These are phyloP conservation scores for Mastigias papua DNA, from an alignment of 30 jellyfish, hydroid and myxozoan genomes.

Conservation along the genomic window DNA sequence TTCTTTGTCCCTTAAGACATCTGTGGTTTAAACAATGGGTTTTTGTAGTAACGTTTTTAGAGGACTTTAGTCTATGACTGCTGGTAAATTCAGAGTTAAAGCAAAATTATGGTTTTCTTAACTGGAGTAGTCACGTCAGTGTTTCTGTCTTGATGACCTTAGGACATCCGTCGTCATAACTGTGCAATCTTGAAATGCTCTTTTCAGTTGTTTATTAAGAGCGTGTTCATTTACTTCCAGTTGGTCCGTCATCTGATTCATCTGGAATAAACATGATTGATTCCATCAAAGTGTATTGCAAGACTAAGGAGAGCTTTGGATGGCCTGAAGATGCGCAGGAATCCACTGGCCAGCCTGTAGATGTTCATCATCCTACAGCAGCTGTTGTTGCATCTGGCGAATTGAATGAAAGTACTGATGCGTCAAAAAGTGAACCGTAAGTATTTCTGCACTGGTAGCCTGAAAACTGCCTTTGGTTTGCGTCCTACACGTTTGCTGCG, in stretches of 20 bases:
- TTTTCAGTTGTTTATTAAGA: not conserved
- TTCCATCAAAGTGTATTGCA: slow-evolving; percentile 81
- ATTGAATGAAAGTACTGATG: not conserved
- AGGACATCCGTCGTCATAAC: too few species aligned
- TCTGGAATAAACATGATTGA: slow-evolving; percentile 94
- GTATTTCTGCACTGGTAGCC: slow-evolving; percentile 35
- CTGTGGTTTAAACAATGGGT: too few species aligned
- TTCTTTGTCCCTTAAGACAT: too few species aligned
- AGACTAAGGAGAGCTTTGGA: slow-evolving; percentile 85
- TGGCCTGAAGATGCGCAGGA: slow-evolving; percentile 80
- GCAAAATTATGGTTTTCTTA: too few species aligned
- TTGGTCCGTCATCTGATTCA: slow-evolving; percentile 97
- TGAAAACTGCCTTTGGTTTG: not conserved
- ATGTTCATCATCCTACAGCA: slow-evolving; percentile 32
- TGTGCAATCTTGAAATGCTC: not conserved
- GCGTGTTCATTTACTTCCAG: slow-evolving; percentile 18
- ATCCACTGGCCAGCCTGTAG: slow-evolving; percentile 49
- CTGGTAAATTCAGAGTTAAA: too few species aligned
- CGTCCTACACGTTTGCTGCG: too few species aligned
- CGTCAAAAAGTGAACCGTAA: slow-evolving; percentile 63
- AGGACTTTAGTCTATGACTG: too few species aligned
- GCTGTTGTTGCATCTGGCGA: slow-evolving; percentile 15
- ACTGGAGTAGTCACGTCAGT: too few species aligned
- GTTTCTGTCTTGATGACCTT: too few species aligned
- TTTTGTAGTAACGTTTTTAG: too few species aligned